Evolutionary conservation across 2,797 vertebrate species (phyloP).

Genomic region (Dicrostonyx torquatus): DNA sequence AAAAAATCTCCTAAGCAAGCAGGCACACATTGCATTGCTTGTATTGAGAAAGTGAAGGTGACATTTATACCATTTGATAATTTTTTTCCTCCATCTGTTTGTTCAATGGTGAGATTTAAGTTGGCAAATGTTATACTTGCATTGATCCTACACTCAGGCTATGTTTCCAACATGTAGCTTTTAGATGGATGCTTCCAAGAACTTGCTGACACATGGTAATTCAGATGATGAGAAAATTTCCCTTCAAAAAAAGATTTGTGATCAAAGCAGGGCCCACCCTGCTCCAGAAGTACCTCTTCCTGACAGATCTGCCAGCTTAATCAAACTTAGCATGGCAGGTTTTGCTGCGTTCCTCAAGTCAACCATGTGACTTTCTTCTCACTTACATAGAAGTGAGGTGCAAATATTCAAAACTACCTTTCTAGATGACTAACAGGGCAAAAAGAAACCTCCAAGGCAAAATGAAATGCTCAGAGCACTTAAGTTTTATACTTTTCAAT

Average conservation of each 20-base stretch:
- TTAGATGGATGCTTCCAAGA: conserved; percentile 24
- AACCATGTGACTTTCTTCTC: neutral
- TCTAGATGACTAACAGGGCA: neutral
- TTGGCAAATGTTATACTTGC: conserved; percentile 61
- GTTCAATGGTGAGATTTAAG: conserved; percentile 72
- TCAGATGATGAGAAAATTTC: conserved; percentile 41
- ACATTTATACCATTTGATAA: conserved; percentile 75
- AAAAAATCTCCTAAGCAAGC: conserved; percentile 65
- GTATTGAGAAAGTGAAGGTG: conserved; percentile 76
- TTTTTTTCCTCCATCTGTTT: conserved; percentile 75
- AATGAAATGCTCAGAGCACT: neutral
- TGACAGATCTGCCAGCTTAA: neutral
- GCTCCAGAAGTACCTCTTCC: neutral
- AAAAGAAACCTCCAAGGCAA: neutral
- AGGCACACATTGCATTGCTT: conserved; percentile 56
- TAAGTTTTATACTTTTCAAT: neutral
- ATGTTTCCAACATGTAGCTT: conserved; percentile 59
- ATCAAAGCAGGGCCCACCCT: neutral
- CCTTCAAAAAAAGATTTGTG: neutral
- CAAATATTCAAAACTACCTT: neutral
- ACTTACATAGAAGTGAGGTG: neutral
- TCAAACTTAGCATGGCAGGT: neutral
- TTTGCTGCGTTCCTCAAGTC: neutral
- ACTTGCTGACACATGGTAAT: conserved; percentile 25
- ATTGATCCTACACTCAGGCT: conserved; percentile 37